Base-by-base conservation (phyloP, 2,797 vertebrate genomes). In the Xenopus petersii region DNA sequence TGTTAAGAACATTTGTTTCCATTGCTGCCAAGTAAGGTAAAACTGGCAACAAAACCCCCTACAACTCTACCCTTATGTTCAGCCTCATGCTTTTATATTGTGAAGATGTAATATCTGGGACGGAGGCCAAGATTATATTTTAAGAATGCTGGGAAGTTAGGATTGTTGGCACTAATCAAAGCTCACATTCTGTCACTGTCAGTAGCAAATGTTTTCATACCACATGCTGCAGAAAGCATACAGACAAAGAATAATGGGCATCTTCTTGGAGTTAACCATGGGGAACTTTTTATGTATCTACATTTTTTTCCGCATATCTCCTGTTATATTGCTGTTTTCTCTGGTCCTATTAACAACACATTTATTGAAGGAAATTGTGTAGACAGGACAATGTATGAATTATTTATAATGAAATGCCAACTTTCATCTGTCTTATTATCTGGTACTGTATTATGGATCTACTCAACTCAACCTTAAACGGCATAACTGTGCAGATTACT, bases 61-160 rank as follows among this genome's bases (percentile, higher is more conserved):
- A 24, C 26, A 60, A 24, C 68, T 70, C 67, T 36, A 70, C 36
- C 68, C 36, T 60, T 17, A 21, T 42, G 30, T 69, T 69, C 4
- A 58, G 54, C 51, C 36, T 69, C 55, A 48, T 73, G 68, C 66
- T 74, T 70, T 73, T 51, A 64, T 68, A 70, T 74, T 79, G 55
- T 10, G 36, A 51, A 70, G 77, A 70, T 70, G 77, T 79, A 62
- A 79, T 79, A 60, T 70, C 71, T 74, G 71, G 77, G 77, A 70
- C 58, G 9, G 59, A 42, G 46, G 74, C 77, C 77, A 79, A 74
- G 67, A 46, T 51, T 24, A 79, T 79, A 79, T 73, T 79, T 79
- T 79, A 70, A 74, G 71, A 70, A 79, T 79, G 71, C 77, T 66
- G 77, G 77, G 77, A 79, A 79, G 67, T 79, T 36, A 73, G 67